These are phyloP conservation scores for Siderastrea siderea DNA, from an alignment of 92 coral and sea anemone genomes.

Conservation along the genomic window DNA sequence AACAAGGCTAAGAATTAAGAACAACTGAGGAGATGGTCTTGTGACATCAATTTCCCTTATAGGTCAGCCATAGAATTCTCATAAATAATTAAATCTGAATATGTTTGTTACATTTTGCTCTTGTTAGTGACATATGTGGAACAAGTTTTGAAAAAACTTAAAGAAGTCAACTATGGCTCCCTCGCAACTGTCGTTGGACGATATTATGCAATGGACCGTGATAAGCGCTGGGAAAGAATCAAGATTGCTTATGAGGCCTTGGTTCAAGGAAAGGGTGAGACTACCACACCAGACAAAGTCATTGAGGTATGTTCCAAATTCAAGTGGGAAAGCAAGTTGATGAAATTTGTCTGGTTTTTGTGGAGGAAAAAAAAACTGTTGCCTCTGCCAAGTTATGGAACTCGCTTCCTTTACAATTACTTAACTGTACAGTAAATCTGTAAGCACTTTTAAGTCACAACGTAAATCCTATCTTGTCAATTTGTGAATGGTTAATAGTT, in stretches of 20 bases:
- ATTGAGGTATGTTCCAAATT: constrained; percentile 72
- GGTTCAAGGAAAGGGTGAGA: constrained; percentile 94
- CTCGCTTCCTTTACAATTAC: too few relatives aligned
- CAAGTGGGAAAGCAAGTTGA: background rate
- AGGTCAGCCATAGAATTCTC: background rate
- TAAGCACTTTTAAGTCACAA: too few relatives aligned
- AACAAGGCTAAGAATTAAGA: too few relatives aligned
- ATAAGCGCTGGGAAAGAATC: constrained; percentile 98
- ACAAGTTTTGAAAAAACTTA: constrained; percentile 90
- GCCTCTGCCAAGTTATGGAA: too few relatives aligned
- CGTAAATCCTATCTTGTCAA: too few relatives aligned
- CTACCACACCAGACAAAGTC: constrained; percentile 83
- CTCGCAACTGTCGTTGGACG: constrained; percentile 93
- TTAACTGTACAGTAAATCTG: too few relatives aligned
- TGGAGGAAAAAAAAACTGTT: background rate
- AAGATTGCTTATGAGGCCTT: constrained; percentile 98
- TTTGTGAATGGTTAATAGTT: too few relatives aligned
- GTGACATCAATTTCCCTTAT: background rate
- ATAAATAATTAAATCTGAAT: background rate
- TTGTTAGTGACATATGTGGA: constrained; percentile 86
- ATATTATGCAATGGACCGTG: constrained; percentile 99
- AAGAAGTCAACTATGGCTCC: constrained; percentile 94
- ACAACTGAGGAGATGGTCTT: too few relatives aligned
- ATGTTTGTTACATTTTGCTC: background rate
- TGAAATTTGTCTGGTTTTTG: background rate